Conservation (phyloP, 92 coral and sea anemone species). For the Plumapathes pennacea region DNA sequence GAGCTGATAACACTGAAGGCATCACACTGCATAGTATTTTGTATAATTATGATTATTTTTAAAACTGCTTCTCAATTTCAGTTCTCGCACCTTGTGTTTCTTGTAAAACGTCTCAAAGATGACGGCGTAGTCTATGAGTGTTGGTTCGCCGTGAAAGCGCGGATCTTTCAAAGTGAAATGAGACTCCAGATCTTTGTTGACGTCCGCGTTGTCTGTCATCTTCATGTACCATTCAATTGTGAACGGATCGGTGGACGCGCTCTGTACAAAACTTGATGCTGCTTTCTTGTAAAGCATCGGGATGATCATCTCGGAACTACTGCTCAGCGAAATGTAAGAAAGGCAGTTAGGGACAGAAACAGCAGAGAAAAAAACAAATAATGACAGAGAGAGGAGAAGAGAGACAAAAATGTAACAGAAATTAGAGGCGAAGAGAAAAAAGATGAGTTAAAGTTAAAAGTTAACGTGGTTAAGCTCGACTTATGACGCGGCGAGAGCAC, state of each 20-base stretch:
- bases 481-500: no score
- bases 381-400: not conserved
- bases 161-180: slow-evolving; percentile 86
- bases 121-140: slow-evolving; percentile 78
- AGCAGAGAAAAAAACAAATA: not conserved
- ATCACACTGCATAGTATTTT: no score
- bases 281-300: slow-evolving; percentile 72
- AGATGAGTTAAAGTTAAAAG: no score
- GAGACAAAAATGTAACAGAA: not conserved
- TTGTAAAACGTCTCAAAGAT: slow-evolving; percentile 84
- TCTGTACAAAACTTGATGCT: slow-evolving; percentile 88
- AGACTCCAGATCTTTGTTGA: slow-evolving; percentile 87
- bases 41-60: no score
- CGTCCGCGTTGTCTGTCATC: slow-evolving; percentile 94
- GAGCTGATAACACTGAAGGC: no score
- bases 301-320: slow-evolving; percentile 50
- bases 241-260: slow-evolving; percentile 96
- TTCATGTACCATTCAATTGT: slow-evolving; percentile 99
- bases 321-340: slow-evolving; percentile 15
- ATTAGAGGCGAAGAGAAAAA: no score
- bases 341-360: not conserved
- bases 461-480: no score
- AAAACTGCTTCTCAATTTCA: no score
- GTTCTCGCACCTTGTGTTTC: slow-evolving; percentile 75
- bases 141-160: slow-evolving; percentile 76